Base-by-base conservation (phyloP, 2,888 invertebrate genomes). In the Lissocephala sabroskyi region DNA sequence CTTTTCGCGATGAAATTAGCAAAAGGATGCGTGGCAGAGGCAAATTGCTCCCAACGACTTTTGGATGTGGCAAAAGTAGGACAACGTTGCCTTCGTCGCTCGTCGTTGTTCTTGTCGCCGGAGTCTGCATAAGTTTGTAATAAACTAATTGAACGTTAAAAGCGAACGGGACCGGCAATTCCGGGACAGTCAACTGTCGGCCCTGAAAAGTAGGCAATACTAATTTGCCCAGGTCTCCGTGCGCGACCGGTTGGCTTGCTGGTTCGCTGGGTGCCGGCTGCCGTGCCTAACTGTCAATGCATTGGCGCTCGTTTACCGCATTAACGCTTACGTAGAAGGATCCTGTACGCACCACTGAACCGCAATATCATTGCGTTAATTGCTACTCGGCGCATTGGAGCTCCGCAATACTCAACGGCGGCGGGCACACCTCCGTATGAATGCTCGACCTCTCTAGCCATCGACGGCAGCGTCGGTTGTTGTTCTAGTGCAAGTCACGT, bases 311-410 rank as follows among this genome's bases (percentile, higher is more conserved):
- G 55, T 54, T 64, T 61, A 54, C 51, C 58, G 47, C 64, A 66
- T 73, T 71, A 71, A 52, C 64, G 59, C 17, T 32, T 23, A 23
- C 3, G 4, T n/a, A n/a, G n/a, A n/a, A n/a, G n/a, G n/a, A n/a
- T n/a, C 41, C 63, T 52, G 61, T 10, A 30, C 10, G 17, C n/a
- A 60, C 58, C 57, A 45, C 37, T 37, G 54, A 64, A 59, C 58
- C 63, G 57, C 75, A 70, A 62, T 70, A 77, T 77, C 62, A 67
- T 70, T 55, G 71, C 59, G 75, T 68, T 75, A 75, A 75, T 75
- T 75, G 79, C 77, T 62, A 74, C 74, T 79, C 70, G 50, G 29
- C 28, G 32, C 18, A 18, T 10, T 35, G 16, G 16, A 17, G 10
- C 23, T 7, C 23, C 3, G 23, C 7, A 23, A 23, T 7, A 23